phyloP scores from a whole-genome alignment of 1,140 invertebrate genomes.

The Cydia amplana region DNA sequence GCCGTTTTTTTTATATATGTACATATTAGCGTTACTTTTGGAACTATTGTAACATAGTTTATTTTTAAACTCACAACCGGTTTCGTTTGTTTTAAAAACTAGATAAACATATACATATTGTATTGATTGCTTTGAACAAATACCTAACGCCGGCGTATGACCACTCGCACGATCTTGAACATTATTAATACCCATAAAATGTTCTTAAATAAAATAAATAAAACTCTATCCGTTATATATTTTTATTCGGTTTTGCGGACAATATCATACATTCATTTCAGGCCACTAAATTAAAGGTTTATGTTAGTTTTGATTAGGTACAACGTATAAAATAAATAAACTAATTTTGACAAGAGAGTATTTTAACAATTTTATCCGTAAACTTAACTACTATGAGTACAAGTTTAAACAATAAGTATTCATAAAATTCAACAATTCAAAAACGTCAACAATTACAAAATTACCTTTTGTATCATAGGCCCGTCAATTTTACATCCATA shows the following conservation, averaged over 20 bases:
- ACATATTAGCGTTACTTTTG: no score
- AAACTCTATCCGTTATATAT: constrained; percentile 43
- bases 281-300: constrained; percentile 49
- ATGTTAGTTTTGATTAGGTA: constrained; percentile 31
- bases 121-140: no score
- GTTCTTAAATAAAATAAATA: constrained; percentile 2
- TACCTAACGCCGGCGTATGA: no score
- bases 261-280: constrained; percentile 54
- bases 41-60: no score
- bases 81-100: no score
- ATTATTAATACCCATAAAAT: not conserved
- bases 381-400: constrained; percentile 42
- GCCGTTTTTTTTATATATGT: no score
- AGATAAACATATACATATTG: no score
- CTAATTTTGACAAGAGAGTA: constrained; percentile 17
- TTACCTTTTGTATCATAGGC: constrained; percentile 38
- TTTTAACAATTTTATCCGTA: constrained; percentile 21
- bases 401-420: constrained; percentile 48
- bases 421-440: constrained; percentile 53
- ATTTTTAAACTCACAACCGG: no score
- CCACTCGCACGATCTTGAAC: no score
- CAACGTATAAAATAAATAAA: constrained; percentile 38
- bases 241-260: constrained; percentile 58
- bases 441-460: constrained; percentile 55
- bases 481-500: constrained; percentile 45